Base-by-base conservation (phyloP, 1,140 invertebrate genomes). In the Asbolus verrucosus region DNA sequence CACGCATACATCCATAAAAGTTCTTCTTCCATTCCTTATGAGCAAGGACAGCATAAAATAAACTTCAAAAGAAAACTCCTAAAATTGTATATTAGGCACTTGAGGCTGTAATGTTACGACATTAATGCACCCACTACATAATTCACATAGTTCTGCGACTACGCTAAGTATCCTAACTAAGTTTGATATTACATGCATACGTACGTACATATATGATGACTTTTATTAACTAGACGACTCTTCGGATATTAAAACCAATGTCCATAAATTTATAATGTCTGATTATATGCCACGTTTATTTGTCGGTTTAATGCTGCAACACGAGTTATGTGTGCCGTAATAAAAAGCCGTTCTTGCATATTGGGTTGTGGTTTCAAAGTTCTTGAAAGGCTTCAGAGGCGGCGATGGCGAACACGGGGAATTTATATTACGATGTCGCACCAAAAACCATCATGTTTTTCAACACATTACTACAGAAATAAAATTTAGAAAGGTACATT, bases 251-350 rank as follows among this genome's bases (percentile, higher is more conserved):
- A 54, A 54, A 54, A 54, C 46, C 11, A 54, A 54, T 13, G 46
- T 54, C 46, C 27, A 54, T 54, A 54, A 54, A 54, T 54, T 54
- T 27, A 54, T 27, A 21, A 19, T 54, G 46, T 21, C 13, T 54
- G 46, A 54, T 54, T 54, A 54, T 54, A 54, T 21, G 21, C 46
- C 46, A 27, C 27, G 27, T 54, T 54, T 54, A 54, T 54, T 54
- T 54, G 46, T 54, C 46, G 27, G 46, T 24, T 54, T 54, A 54
- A 54, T 54, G 46, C 21, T 27, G 46, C 46, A 27, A 27, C 19
- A 54, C 46, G 46, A 54, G 46, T 54, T 54, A 54, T 54, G 46
- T 54, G 46, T 21, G 18, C 46, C 46, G 27, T 54, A 19, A 21
- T 54, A 54, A 54, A 54, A 54, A 54, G 8, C 41, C 46, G 9